Base-by-base conservation (phyloP, 2,888 invertebrate species). In the Mythimna vitellina region DNA sequence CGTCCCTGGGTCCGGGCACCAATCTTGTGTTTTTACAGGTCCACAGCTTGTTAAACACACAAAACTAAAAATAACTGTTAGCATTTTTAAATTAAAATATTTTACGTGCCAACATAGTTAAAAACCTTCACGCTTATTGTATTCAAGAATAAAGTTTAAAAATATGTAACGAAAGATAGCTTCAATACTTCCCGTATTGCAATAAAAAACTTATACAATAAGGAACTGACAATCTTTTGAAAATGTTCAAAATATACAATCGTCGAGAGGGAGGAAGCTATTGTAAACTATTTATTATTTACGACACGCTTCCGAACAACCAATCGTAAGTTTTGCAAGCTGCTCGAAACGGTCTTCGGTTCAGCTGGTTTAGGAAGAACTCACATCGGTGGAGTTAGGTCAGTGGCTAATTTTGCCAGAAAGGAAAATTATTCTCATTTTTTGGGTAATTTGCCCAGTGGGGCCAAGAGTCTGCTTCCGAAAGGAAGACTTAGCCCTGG, bases 251-350 rank as follows among this genome's bases (percentile, higher is more conserved):
- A 75, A 82, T 77, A 71, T 72, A 76, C 67, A 79, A 82, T 82
- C 54, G 58, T 64, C 51, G 46, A 35, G 63, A 67, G 57, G 71
- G 57, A 53, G 51, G 54, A 72, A 75, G 70, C 76, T 72, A 78
- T 76, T 78, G 72, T 72, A 73, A 79, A 78, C 71, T 80, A 78
- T 83, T 83, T 83, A 80, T 83, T 83, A 80, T 83, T 83, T 78
- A 80, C 78, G 80, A 73, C 73, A 72, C 60, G 68, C 65, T 76
- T 65, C 14, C 56, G 38, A 63, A 58, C 38, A 82, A 71, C 76
- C 78, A 76, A 83, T 78, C 77, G 70, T 74, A 73, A 72, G 76
- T 82, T 79, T 79, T 74, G 69, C 70, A 67, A 76, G 66, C 61
- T 67, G 62, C 62, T 67, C 6, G 62, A 70, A 75, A 70, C 58